Evolutionary conservation across 2,888 invertebrate genomes (phyloP).

Genomic region (Drosophila meridionalis): DNA sequence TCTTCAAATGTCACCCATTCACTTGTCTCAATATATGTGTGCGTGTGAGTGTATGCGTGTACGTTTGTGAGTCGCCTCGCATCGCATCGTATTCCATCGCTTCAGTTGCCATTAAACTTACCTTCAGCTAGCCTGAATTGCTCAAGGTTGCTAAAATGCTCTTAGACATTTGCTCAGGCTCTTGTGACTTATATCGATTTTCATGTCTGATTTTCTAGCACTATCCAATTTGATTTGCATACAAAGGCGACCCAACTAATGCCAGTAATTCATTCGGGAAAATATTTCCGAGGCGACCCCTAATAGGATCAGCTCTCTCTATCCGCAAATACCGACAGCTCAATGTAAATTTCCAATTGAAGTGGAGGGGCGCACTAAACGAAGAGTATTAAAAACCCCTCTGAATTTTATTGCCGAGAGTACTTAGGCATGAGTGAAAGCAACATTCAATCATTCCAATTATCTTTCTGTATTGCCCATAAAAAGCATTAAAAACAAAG

Average conservation of each 20-base stretch:
- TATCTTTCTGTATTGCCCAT: slow-evolving; percentile 38
- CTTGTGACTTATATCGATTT: slow-evolving; percentile 40
- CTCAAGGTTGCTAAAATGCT: slow-evolving; percentile 43
- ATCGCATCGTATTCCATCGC: slow-evolving; percentile 1
- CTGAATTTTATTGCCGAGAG: slow-evolving; percentile 48
- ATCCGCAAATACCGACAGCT: slow-evolving; percentile 29
- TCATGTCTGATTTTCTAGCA: slow-evolving; percentile 29
- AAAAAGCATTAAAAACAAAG: slow-evolving; percentile 39
- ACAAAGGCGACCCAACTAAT: slow-evolving; percentile 44
- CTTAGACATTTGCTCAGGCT: slow-evolving; percentile 1
- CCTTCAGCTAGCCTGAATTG: slow-evolving; percentile 33
- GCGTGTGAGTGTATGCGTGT: slow-evolving; percentile 7
- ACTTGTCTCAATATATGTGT: background rate
- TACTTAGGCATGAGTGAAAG: slow-evolving; percentile 19
- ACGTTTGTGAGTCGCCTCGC: background rate
- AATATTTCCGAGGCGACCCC: slow-evolving; percentile 28
- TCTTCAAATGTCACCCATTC: slow-evolving; percentile 41
- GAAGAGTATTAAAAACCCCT: slow-evolving; percentile 56
- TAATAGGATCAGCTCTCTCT: slow-evolving; percentile 17
- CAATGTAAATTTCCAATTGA: slow-evolving; percentile 44
- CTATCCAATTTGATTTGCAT: slow-evolving; percentile 55
- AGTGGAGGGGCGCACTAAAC: slow-evolving; percentile 12
- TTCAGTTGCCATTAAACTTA: slow-evolving; percentile 38
- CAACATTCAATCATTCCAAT: slow-evolving; percentile 44
- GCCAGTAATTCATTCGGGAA: slow-evolving; percentile 48